phyloP scores from a whole-genome alignment of 1,140 invertebrate species.

The Hesperophylax magnus region DNA sequence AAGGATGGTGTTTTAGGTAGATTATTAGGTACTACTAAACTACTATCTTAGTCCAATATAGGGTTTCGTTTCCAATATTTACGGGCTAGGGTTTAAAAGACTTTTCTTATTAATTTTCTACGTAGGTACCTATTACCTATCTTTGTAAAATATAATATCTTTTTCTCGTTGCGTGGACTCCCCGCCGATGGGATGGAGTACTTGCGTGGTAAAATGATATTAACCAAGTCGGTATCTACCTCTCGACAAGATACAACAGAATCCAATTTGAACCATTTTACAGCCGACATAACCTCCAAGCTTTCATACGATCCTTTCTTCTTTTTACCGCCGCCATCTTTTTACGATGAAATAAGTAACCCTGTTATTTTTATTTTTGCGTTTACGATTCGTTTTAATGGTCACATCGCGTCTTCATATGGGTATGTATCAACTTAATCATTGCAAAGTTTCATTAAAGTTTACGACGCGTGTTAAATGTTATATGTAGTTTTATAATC shows the following conservation, averaged over 20 bases:
- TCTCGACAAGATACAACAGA: background rate
- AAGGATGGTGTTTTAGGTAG: no score
- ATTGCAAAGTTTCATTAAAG: no score
- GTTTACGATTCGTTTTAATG: conserved; percentile 11
- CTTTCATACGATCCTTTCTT: background rate
- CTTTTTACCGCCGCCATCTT: background rate
- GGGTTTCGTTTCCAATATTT: no score
- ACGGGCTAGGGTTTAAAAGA: no score
- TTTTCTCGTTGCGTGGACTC: background rate
- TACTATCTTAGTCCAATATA: no score
- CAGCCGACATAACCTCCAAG: background rate
- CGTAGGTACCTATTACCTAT: no score
- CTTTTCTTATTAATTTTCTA: no score
- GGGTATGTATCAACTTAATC: no score
- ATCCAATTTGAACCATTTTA: conserved; percentile 13
- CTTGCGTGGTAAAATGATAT: conserved; percentile 1
- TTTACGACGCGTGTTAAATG: no score
- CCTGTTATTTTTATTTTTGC: background rate
- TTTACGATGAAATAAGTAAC: background rate
- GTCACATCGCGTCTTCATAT: background rate
- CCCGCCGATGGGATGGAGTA: background rate
- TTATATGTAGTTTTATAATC: no score
- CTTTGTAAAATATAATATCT: background rate
- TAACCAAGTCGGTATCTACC: background rate
- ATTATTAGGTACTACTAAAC: no score